Evolutionary conservation across 2,113 vertebrate genomes (phyloP).

Genomic region (Neolamprologus modestus): DNA sequence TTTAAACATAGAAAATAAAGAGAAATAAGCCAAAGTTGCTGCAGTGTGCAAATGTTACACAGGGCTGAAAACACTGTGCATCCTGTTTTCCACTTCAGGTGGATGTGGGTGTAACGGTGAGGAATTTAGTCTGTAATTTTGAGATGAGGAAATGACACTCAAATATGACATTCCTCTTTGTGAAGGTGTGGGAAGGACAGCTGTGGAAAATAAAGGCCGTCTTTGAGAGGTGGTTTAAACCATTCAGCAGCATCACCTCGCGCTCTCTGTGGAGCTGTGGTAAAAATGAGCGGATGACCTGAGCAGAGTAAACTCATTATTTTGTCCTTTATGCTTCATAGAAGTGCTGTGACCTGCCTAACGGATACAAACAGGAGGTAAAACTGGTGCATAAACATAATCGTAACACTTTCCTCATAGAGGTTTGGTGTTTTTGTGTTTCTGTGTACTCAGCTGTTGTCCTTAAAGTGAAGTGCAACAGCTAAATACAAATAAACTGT

Average conservation of each 20-base stretch:
- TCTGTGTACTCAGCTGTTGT: not conserved
- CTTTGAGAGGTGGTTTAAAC: slow-evolving; percentile 5
- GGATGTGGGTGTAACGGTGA: slow-evolving; percentile 27
- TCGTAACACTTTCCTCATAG: not conserved
- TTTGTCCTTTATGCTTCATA: not conserved
- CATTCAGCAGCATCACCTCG: not conserved
- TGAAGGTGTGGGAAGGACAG: slow-evolving; percentile 28
- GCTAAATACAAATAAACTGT: not conserved
- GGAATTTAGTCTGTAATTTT: slow-evolving; percentile 45
- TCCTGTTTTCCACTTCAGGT: not conserved
- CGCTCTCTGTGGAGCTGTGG: not conserved
- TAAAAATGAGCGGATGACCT: not conserved
- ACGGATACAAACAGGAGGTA: not conserved
- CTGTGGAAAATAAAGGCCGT: not conserved
- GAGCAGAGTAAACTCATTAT: not conserved
- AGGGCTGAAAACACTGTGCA: not conserved
- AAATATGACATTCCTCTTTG: slow-evolving; percentile 53
- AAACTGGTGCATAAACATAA: not conserved
- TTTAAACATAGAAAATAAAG: not conserved
- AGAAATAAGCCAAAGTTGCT: not conserved
- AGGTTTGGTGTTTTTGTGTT: slow-evolving; percentile 2
- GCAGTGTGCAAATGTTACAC: not conserved
- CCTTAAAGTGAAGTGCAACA: not conserved
- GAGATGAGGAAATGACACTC: slow-evolving; percentile 57
- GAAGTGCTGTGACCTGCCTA: not conserved